Evolutionary conservation across 1,140 invertebrate species (phyloP).

Genomic region (Atta texana): DNA sequence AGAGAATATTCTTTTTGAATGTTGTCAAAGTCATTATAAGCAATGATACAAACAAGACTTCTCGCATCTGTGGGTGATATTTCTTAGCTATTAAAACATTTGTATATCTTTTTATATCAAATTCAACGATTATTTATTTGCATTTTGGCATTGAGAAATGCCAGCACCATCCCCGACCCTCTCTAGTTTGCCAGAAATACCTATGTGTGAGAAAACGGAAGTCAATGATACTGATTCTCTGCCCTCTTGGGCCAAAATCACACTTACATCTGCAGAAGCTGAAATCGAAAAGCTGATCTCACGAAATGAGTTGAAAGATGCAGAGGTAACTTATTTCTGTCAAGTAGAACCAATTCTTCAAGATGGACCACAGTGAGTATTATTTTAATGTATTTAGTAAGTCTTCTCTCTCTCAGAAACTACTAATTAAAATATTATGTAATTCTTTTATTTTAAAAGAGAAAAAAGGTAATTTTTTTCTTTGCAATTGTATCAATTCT

Average conservation of each 20-base stretch:
- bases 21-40: not conserved
- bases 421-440: too few relatives aligned
- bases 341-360: conserved; percentile 85
- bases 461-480: not conserved
- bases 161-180: conserved; percentile 83
- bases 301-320: conserved; percentile 84
- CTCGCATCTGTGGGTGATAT: conserved; percentile 8
- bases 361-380: conserved; percentile 85
- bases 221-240: conserved; percentile 79
- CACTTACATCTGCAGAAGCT: conserved; percentile 81
- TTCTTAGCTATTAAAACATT: conserved; percentile 35
- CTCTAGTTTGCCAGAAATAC: conserved; percentile 77
- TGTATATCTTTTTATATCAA: conserved; percentile 31
- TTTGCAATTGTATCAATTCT: not conserved
- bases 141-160: conserved; percentile 75
- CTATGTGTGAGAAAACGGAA: conserved; percentile 80
- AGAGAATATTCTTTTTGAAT: not conserved
- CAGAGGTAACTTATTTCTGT: conserved; percentile 84
- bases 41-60: conserved; percentile 37
- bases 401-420: not conserved
- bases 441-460: not conserved
- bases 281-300: conserved; percentile 84
- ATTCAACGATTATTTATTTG: conserved; percentile 36
- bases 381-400: not conserved
- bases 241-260: conserved; percentile 84